Base-by-base conservation (phyloP, 2,888 invertebrate species). In the Tortricodes alternella region DNA sequence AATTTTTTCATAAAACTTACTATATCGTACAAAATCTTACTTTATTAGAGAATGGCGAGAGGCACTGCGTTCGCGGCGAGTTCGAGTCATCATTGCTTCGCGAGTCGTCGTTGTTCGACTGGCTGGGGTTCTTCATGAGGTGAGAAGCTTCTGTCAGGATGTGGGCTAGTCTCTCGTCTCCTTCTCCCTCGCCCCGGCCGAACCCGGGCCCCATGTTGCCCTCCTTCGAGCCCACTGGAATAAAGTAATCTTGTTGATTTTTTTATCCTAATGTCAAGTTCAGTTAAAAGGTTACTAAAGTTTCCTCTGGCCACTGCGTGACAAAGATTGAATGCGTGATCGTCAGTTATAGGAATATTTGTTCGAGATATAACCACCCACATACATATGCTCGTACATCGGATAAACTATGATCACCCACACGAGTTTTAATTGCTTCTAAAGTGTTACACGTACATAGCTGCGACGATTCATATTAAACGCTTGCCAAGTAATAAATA, bases 111-210 rank as follows among this genome's bases (percentile, higher is more conserved):
- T 90, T 91, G 65, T 83, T 89, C 68, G 76, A 78, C 66, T 76
- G 91, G 63, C 84, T 89, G 41, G 88, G 89, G 1, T 92, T 91
- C 88, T 96, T 95, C 94, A 98, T 97, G 74, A 97, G 93, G 70
- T 96, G 96, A 49, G 97, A 96, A 16, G 98, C 98, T 77, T 99
- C 98, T 75, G 93, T 96, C 58, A 99, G 93, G 77, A 99, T 98
- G 83, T 98, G 98, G 44, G 96, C 96, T 64, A 99, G 95, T 62
- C 98, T 93, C 73, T 99, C 98, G 76, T 99, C 98, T 21, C 96
- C 96, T 70, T 78, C 95, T 49, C 93, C 92, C 49, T 95, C 95
- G 39, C 95, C 92, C 59, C 96, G 93, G 49, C 95, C 95, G 79
- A 96, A 96, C 23, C 94, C 93, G 51, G 96, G 94, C 2, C 85